phyloP scores from a whole-genome alignment of 2,113 vertebrate species.

The Collichthys lucidus region DNA sequence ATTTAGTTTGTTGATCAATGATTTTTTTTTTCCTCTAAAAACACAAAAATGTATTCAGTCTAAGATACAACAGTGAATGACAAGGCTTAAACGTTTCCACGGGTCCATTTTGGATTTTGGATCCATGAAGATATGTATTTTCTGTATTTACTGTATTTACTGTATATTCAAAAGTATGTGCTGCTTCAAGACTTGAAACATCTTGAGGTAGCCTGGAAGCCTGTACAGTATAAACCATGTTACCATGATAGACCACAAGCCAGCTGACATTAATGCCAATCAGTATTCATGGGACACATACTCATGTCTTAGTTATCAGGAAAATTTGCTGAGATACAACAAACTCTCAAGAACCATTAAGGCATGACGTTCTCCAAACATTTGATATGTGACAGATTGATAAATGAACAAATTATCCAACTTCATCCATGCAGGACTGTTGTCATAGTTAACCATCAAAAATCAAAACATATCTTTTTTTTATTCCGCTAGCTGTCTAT shows the following conservation, averaged over 20 bases:
- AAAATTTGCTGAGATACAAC: conserved; percentile 74
- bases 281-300: conserved; percentile 63
- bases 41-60: no score
- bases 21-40: no score
- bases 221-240: background rate
- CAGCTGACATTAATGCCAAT: conserved; percentile 53
- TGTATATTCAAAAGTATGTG: background rate
- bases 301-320: conserved; percentile 43
- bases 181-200: background rate
- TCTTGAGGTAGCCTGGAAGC: background rate
- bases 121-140: background rate
- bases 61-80: no score
- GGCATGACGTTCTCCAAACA: conserved; percentile 59
- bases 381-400: conserved; percentile 79
- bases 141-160: background rate
- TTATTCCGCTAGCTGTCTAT: conserved; percentile 69
- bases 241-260: background rate
- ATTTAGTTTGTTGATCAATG: no score
- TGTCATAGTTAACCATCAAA: conserved; percentile 76
- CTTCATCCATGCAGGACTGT: conserved; percentile 56
- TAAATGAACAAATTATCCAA: conserved; percentile 80
- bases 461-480: conserved; percentile 76
- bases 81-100: background rate
- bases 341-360: conserved; percentile 66
- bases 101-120: background rate